Conservation (phyloP, 2,888 invertebrate genomes). For the Drosophila gaucha region DNA sequence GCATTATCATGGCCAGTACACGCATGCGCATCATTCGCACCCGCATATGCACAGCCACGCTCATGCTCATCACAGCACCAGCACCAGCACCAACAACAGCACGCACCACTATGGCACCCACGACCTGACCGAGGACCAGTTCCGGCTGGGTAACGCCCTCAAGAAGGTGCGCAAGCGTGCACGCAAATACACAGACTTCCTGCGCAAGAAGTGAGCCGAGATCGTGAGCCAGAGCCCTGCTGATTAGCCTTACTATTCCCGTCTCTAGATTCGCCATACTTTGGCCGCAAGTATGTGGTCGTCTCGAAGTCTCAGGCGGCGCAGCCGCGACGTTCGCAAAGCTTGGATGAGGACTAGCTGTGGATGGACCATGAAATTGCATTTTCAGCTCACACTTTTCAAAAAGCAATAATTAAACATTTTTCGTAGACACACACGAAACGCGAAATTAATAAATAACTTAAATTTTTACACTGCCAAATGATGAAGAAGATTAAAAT, state of each 20-base stretch:
- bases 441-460: constrained; percentile 44
- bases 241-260: constrained; percentile 39
- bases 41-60: constrained; percentile 46
- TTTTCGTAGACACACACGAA: constrained; percentile 33
- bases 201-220: constrained; percentile 83
- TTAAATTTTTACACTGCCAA: constrained; percentile 82
- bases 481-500: constrained; percentile 47
- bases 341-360: constrained; percentile 70
- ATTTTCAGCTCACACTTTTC: constrained; percentile 43
- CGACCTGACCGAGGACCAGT: constrained; percentile 80
- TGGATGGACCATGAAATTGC: constrained; percentile 31
- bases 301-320: constrained; percentile 61
- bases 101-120: constrained; percentile 69
- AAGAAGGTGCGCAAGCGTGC: constrained; percentile 84
- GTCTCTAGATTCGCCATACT: constrained; percentile 79
- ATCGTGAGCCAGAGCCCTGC: constrained; percentile 19
- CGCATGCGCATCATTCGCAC: constrained; percentile 38
- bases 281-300: constrained; percentile 81
- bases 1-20: constrained; percentile 39
- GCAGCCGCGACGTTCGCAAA: constrained; percentile 62
- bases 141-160: constrained; percentile 83
- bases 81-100: constrained; percentile 40
- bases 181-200: constrained; percentile 84
- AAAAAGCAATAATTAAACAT: constrained; percentile 66
- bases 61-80: constrained; percentile 38